Percentiles rank a stretch among this genome's conserved stretches.
Conservation (phyloP, 2,113 vertebrate genomes). For the Stomatorhinus ivindoensis region DNA sequence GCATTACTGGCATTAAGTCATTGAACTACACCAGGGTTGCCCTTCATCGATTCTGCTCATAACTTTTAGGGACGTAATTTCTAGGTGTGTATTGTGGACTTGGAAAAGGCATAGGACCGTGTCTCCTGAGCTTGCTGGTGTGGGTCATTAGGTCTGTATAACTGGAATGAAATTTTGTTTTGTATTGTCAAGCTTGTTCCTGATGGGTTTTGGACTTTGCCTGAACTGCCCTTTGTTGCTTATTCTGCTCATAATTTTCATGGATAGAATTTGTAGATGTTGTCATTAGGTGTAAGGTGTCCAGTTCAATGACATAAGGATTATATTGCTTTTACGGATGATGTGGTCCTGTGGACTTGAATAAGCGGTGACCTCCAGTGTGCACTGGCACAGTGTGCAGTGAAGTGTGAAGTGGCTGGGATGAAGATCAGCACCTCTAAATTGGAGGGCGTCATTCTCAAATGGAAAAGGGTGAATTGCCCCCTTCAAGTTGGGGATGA, state of each 20-base stretch:
- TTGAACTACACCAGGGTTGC: not conserved
- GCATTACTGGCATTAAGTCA: not conserved
- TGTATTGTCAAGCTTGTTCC: not conserved
- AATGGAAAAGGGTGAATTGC: not conserved
- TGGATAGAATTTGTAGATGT: not conserved
- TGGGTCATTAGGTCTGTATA: not conserved
- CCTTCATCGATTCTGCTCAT: not conserved
- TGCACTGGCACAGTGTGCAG: not conserved
- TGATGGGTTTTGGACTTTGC: not conserved
- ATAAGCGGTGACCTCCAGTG: not conserved
- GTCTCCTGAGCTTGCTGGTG: not conserved
- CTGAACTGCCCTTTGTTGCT: not conserved
- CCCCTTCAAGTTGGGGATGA: not conserved
- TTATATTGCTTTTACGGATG: not conserved
- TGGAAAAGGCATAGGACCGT: not conserved
- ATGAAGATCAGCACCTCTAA: not conserved
- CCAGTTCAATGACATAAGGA: not conserved
- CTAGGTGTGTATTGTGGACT: not conserved
- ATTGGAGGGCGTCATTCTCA: not conserved
- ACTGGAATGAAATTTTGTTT: not conserved
- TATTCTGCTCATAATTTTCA: not conserved
- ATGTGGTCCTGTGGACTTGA: not conserved
- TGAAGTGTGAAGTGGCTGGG: not conserved
- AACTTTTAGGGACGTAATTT: not conserved
- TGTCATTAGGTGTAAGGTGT: not conserved